These are phyloP conservation scores for Sorex maritimensis DNA, from an alignment of 2,797 vertebrate species.

Conservation along the genomic window DNA sequence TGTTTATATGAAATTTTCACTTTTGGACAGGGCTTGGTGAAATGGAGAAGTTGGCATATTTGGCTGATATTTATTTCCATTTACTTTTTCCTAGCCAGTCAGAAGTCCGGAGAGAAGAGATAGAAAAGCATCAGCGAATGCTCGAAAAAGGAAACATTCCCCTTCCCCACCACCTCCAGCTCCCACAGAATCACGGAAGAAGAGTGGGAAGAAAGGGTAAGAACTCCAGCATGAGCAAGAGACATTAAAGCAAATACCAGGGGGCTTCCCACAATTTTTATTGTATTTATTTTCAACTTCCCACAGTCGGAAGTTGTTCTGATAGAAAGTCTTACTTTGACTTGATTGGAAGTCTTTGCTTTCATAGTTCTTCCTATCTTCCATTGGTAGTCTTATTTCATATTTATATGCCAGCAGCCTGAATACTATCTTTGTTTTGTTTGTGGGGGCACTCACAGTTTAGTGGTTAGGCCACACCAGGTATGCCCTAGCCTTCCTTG, in stretches of 20 bases:
- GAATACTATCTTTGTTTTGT: neutral
- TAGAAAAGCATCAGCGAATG: constrained; percentile 95
- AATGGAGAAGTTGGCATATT: neutral
- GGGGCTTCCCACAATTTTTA: neutral
- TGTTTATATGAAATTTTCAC: neutral
- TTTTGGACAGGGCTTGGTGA: neutral
- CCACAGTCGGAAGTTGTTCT: neutral
- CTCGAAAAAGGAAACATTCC: constrained; percentile 97
- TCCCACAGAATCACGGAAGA: constrained; percentile 96
- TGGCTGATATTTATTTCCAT: constrained; percentile 4
- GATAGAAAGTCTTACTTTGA: neutral
- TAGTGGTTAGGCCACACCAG: no score
- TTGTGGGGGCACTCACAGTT: no score
- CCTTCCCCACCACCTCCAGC: constrained; percentile 96
- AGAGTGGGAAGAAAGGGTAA: constrained; percentile 98
- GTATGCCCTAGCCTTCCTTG: no score
- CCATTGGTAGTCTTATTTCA: neutral
- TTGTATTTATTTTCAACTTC: no score
- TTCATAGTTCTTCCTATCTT: neutral
- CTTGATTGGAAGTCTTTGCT: neutral
- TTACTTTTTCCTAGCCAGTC: constrained; percentile 92
- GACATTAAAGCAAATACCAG: neutral
- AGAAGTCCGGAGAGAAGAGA: constrained; percentile 98
- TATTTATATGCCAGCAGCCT: neutral
- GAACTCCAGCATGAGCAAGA: constrained; percentile 25